A percentile compares a stretch with the other conserved stretches of the same genome.
Conservation (phyloP, 2,888 invertebrate genomes). For the Acrobasis suavella region DNA sequence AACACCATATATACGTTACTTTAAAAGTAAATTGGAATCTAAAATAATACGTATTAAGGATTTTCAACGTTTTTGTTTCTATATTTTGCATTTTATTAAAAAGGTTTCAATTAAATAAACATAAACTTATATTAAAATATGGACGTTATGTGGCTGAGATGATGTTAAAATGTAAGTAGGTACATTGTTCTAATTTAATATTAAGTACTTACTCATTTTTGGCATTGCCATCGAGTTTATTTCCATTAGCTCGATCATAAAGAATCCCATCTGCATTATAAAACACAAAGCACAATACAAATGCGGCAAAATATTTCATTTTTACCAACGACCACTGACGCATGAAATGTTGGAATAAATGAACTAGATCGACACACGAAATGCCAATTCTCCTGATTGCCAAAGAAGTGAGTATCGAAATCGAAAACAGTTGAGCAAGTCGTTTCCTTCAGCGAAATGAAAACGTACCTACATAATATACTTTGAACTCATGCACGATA, state of each 20-base stretch:
- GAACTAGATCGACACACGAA: conserved; percentile 8
- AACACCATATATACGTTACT: no score
- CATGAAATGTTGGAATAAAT: conserved; percentile 10
- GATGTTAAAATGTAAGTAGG: no score
- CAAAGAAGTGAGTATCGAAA: conserved; percentile 2
- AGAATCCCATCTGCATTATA: conserved; percentile 39
- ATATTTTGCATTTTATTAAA: no score
- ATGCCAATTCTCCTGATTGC: conserved; percentile 9
- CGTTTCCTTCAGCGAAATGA: neutral
- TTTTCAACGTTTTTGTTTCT: no score
- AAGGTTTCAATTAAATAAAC: no score
- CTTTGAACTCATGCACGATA: neutral
- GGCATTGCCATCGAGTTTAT: conserved; percentile 44
- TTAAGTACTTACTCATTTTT: conserved; percentile 15
- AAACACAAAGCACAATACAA: conserved; percentile 47
- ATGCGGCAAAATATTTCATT: conserved; percentile 38
- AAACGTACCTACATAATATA: neutral
- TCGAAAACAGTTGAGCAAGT: conserved; percentile 4
- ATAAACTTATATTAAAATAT: no score
- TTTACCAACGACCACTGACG: conserved; percentile 19
- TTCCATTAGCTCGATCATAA: conserved; percentile 59
- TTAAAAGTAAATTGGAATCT: no score
- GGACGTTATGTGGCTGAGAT: no score
- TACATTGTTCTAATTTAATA: no score
- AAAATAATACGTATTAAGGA: no score